Evolutionary conservation across 2,888 invertebrate species (phyloP), one percentile per base, ranked within the genome.

Genomic region (Pandemis corylana): DNA sequence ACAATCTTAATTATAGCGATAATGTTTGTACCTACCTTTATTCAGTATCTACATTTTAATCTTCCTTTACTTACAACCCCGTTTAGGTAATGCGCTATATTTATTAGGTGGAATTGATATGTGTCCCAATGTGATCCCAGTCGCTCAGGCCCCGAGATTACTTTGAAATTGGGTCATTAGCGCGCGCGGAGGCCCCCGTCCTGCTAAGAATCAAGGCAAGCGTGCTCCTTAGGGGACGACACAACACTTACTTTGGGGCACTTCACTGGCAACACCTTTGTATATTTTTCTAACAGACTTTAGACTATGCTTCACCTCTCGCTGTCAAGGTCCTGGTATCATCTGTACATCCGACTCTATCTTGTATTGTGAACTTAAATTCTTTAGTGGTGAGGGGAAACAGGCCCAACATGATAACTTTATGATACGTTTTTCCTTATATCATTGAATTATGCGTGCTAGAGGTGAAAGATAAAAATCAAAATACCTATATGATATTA

Each of bases 1-100:
- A 89, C 87, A 85, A 85, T 81, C 85, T 88, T 87, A 68, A 63
- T 70, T 70, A 49, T 44, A 51, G 61, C 67, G 42, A 67, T 28
- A 44, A 61, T 71, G 53, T 67, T 42, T 65, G 68, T 71, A 59
- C 42, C 46, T 46, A 68, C 56, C 51, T 64, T 68, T 46, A 56
- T 66, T 71, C 42, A 64, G 44, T 75, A 65, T 61, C 56, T 59
- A 59, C 15, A 42, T 46, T 20, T 63, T 59, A 20, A 13, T 36
- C 3, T 44, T 44, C 46, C 0, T 64, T 59, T 59, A 20, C 9
- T 56, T 56, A 20, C 13, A 20, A 20, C 56, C 9, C 20, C 9
- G 20, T 56, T 56, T 56, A 56, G 56, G 20, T 56, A 56, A 56
- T 56, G 7, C 20, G 7, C 20, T 28, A 28, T 28, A 28, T 59